Percentiles rank a stretch among this genome's conserved stretches.
phyloP scores from a whole-genome alignment of 2,888 invertebrate species.

The Aporophyla nigra region DNA sequence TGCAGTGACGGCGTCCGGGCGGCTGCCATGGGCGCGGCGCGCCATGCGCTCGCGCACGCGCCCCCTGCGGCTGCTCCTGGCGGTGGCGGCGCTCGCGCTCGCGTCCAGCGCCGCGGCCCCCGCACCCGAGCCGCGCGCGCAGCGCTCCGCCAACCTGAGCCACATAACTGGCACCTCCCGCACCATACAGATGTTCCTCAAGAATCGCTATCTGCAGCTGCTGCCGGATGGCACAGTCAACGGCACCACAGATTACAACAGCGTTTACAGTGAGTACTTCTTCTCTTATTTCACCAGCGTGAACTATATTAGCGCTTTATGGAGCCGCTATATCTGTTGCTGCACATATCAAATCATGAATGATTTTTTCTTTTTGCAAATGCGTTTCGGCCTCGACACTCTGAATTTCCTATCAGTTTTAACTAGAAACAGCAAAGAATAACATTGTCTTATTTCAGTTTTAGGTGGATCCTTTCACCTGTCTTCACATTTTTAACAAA shows the following conservation, averaged over 20 bases:
- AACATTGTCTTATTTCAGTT: not conserved
- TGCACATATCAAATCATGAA: not conserved
- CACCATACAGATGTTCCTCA: constrained; percentile 96
- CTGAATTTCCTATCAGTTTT: not conserved
- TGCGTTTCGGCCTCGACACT: not conserved
- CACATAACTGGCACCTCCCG: constrained; percentile 95
- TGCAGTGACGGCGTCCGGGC: constrained; percentile 90
- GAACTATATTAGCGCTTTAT: not conserved
- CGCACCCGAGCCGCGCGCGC: constrained; percentile 91
- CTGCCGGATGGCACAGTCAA: constrained; percentile 96
- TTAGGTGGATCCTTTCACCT: not conserved
- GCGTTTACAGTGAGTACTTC: constrained; percentile 95
- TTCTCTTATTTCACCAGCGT: not conserved
- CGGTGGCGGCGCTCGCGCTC: constrained; percentile 90
- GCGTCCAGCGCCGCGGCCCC: constrained; percentile 89
- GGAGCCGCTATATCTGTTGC: not conserved
- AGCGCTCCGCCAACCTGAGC: constrained; percentile 95
- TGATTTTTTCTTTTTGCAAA: not conserved
- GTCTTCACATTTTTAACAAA: not conserved
- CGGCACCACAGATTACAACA: constrained; percentile 95
- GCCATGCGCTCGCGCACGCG: constrained; percentile 89
- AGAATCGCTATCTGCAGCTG: constrained; percentile 95
- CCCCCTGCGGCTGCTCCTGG: constrained; percentile 89
- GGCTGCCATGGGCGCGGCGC: constrained; percentile 90
- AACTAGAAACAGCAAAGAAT: not conserved